A percentile compares a stretch with the other conserved stretches of the same genome.
phyloP scores from a whole-genome alignment of 2,113 vertebrate genomes.

The Ardeotis arabs region DNA sequence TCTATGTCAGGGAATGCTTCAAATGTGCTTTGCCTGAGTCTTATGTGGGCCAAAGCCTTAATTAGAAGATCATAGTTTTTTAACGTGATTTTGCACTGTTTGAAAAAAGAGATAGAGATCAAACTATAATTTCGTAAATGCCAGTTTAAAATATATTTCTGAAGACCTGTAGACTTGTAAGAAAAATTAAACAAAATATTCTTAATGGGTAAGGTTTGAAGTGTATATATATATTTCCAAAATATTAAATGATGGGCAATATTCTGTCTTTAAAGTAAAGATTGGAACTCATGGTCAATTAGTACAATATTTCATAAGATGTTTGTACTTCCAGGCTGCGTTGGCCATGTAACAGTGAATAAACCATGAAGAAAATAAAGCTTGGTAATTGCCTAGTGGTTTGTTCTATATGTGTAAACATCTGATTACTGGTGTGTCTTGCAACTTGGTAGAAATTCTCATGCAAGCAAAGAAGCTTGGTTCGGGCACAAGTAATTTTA shows the following conservation, averaged over 20 bases:
- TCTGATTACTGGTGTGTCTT: background rate
- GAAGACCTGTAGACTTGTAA: background rate
- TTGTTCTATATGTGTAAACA: background rate
- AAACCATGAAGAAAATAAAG: background rate
- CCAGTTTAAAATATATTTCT: conserved; percentile 50
- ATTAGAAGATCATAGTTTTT: conserved; percentile 57
- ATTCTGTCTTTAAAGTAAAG: conserved; percentile 25
- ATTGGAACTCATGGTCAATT: background rate
- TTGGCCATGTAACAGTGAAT: background rate
- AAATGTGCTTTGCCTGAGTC: conserved; percentile 37
- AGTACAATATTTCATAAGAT: background rate
- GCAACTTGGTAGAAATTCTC: background rate
- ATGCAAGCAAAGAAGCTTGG: background rate
- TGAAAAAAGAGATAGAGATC: conserved; percentile 50
- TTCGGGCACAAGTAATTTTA: background rate
- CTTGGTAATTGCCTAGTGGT: background rate
- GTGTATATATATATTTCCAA: background rate
- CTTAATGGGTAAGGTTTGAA: background rate
- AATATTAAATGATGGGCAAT: background rate
- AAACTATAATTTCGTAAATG: conserved; percentile 50
- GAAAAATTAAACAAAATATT: background rate
- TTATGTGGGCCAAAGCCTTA: conserved; percentile 42
- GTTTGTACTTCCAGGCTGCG: background rate
- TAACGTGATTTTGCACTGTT: conserved; percentile 39
- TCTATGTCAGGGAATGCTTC: conserved; percentile 39